These are phyloP conservation scores for Nasonia longicornis DNA, from an alignment of 1,140 invertebrate genomes.

Conservation along the genomic window DNA sequence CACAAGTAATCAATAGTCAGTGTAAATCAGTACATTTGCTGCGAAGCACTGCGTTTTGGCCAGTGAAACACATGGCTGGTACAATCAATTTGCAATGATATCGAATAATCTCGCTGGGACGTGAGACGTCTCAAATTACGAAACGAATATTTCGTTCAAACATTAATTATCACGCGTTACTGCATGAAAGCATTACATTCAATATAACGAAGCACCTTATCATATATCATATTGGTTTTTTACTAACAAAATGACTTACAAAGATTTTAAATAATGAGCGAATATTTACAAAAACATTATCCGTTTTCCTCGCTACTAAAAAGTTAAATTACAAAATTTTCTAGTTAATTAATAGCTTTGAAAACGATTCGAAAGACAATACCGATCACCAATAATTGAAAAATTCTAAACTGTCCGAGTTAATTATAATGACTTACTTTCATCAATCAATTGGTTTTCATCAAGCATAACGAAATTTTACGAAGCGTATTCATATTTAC, in stretches of 20 bases:
- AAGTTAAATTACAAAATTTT: constrained; percentile 35
- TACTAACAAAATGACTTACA: constrained; percentile 32
- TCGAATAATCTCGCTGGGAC: constrained; percentile 26
- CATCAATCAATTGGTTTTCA: background rate
- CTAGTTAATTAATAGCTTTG: constrained; percentile 22
- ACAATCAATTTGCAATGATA: constrained; percentile 23
- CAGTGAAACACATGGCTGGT: constrained; percentile 10
- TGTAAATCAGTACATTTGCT: constrained; percentile 23
- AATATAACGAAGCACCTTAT: constrained; percentile 29
- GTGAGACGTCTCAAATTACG: constrained; percentile 15
- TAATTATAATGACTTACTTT: background rate
- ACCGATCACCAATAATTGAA: constrained; percentile 14
- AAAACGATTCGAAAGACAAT: constrained; percentile 16
- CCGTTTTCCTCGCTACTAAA: background rate
- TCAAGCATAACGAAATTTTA: background rate
- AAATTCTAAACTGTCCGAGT: background rate
- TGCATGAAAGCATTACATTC: constrained; percentile 14
- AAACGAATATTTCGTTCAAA: constrained; percentile 17
- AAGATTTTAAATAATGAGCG: constrained; percentile 32
- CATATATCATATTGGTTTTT: constrained; percentile 30
- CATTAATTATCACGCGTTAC: constrained; percentile 12
- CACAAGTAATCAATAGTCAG: constrained; percentile 27
- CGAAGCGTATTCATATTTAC: constrained; percentile 1
- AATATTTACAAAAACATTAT: constrained; percentile 44
- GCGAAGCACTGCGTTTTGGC: constrained; percentile 11